Conservation (phyloP, 2,888 invertebrate species). For the Cyclophora punctaria region DNA sequence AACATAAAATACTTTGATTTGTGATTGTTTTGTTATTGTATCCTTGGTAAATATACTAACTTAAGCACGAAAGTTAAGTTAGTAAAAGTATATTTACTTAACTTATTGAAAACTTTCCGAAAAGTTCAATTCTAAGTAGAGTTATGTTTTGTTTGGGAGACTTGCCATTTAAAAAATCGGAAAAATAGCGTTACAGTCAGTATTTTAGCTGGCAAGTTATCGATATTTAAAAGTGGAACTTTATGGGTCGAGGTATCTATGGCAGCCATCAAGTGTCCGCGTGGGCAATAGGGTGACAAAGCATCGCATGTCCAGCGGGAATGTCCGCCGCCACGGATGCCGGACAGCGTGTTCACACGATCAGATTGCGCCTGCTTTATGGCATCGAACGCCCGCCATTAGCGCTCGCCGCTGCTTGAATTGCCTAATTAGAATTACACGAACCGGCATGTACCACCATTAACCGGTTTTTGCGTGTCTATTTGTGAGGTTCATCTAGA, state of each 20-base stretch:
- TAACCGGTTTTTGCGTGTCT: conserved; percentile 43
- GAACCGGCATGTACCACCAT: conserved; percentile 27
- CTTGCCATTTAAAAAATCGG: too few relatives aligned
- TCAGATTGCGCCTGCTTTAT: conserved; percentile 67
- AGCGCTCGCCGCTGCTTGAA: conserved; percentile 54
- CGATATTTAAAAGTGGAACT: too few relatives aligned
- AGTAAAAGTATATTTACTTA: too few relatives aligned
- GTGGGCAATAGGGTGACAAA: conserved; percentile 65
- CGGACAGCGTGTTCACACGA: conserved; percentile 69
- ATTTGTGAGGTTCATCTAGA: conserved; percentile 36
- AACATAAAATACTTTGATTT: not conserved
- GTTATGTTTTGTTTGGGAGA: too few relatives aligned
- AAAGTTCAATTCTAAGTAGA: too few relatives aligned
- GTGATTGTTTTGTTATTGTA: too few relatives aligned
- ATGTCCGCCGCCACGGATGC: conserved; percentile 54
- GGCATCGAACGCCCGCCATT: conserved; percentile 58
- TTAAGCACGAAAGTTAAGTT: too few relatives aligned
- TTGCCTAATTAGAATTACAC: conserved; percentile 73
- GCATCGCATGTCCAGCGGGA: conserved; percentile 65
- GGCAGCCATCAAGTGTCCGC: conserved; percentile 23
- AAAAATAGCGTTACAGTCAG: too few relatives aligned
- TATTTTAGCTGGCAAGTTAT: too few relatives aligned
- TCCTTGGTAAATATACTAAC: too few relatives aligned
- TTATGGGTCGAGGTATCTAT: not conserved
- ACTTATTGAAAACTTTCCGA: too few relatives aligned